Evolutionary conservation across 2,888 invertebrate genomes (phyloP).

Genomic region (Xestia ashworthii): DNA sequence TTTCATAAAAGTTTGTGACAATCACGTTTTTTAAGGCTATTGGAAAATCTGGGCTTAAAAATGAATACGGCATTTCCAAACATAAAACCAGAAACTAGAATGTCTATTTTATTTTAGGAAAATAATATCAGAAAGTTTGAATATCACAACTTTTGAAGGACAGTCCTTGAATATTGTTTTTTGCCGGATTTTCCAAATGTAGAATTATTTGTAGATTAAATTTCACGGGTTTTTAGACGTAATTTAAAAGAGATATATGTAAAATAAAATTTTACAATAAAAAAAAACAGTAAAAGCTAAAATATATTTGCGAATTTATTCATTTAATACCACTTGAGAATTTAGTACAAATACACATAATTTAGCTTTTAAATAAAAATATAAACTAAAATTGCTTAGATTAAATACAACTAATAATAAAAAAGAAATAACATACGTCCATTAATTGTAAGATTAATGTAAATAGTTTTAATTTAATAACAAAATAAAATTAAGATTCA

Average conservation of each 20-base stretch:
- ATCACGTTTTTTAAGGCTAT: constrained; percentile 43
- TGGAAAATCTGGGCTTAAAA: constrained; percentile 28
- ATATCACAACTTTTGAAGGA: background rate
- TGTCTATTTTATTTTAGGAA: background rate
- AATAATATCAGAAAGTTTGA: background rate
- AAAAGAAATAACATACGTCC: constrained; percentile 52
- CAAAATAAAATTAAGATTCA: constrained; percentile 33
- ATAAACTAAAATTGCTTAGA: constrained; percentile 36
- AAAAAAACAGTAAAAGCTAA: constrained; percentile 27
- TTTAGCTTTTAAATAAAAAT: constrained; percentile 39
- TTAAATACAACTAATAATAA: constrained; percentile 25
- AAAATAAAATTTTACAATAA: constrained; percentile 62
- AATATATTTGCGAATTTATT: constrained; percentile 45
- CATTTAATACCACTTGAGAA: constrained; percentile 49
- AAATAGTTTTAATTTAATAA: constrained; percentile 64
- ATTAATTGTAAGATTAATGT: constrained; percentile 58
- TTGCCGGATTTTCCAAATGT: constrained; percentile 35
- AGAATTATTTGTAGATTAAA: constrained; percentile 36
- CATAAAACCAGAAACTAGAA: background rate
- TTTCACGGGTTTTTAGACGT: constrained; percentile 56
- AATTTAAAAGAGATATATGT: constrained; percentile 58
- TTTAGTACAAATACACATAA: constrained; percentile 61
- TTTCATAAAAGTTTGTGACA: constrained; percentile 30
- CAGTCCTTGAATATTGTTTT: background rate
- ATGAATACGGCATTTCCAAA: background rate